Base-by-base conservation (phyloP, 1,140 invertebrate species). In the Cydia pomonella region DNA sequence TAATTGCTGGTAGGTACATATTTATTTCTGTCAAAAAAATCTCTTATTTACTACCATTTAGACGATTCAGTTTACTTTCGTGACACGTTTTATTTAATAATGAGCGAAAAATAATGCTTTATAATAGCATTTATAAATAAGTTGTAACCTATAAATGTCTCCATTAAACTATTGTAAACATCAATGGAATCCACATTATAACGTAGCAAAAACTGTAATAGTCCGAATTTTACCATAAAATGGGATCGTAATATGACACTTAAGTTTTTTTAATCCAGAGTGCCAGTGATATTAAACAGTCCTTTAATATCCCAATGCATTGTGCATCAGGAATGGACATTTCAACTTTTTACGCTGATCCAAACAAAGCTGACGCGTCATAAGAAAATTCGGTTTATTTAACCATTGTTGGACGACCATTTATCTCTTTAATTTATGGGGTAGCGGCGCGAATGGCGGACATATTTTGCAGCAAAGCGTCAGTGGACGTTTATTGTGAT, bases 341-440 rank as follows among this genome's bases (percentile, higher is more conserved):
- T 75, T 75, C 74, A 75, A 75, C 64, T 75, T 75, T 75, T 75
- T 75, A 75, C 74, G 16, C 47, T n/a, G 53, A 77, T 12, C 41
- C 74, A 75, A 86, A 87, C 84, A 84, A 87, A 82, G 85, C 80
- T 81, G 84, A 85, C 76, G 82, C 80, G 82, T 90, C 86, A 90
- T 85, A 90, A 91, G 89, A 87, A 88, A 85, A 79, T 75, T 81
- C 81, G 86, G 86, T 87, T 88, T 90, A 91, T 91, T 91, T 87
- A 85, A 79, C 89, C 85, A 91, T 92, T 92, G 89, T 92, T 87
- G 82, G 82, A 76, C 78, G 64, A 83, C 89, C 89, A 92, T 92
- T 91, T 92, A 92, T 92, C 89, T 90, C 84, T 83, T 84, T 87
- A 90, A 92, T 91, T 92, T 92, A 91, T 91, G 86, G 84, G 77